These are phyloP conservation scores for Pica pica DNA, from an alignment of 2,113 vertebrate species.

Conservation along the genomic window DNA sequence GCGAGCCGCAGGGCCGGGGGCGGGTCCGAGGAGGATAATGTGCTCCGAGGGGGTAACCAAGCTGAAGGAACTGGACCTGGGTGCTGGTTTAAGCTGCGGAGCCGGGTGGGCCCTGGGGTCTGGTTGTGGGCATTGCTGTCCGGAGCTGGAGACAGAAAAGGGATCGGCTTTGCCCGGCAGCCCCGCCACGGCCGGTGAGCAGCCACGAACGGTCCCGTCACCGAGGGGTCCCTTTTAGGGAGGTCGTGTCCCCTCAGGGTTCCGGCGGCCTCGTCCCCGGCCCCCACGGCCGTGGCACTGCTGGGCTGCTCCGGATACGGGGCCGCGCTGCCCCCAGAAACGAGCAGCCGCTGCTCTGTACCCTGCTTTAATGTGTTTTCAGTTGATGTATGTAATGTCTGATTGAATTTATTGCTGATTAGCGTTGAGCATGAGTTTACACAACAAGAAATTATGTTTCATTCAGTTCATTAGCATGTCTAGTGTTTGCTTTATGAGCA, in stretches of 20 bases:
- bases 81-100: not conserved
- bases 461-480: conserved; percentile 28
- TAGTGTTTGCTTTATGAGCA: conserved; percentile 25
- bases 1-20: rapidly evolving
- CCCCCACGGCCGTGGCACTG: rapidly evolving
- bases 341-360: not conserved
- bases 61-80: rapidly evolving
- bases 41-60: not conserved
- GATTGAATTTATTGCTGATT: conserved; percentile 59
- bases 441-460: conserved; percentile 50
- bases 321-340: not conserved
- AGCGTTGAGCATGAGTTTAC: conserved; percentile 40
- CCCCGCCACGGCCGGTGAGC: not conserved
- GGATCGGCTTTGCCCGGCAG: not conserved
- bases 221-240: rapidly evolving
- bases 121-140: rapidly evolving
- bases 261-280: rapidly evolving
- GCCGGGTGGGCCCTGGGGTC: rapidly evolving
- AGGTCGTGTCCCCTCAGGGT: not conserved
- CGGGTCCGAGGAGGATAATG: not conserved
- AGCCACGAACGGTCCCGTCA: not conserved
- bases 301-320: not conserved
- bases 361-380: conserved; percentile 25
- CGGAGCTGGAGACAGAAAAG: not conserved
- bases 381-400: conserved; percentile 48